Evolutionary conservation across 2,113 vertebrate species (phyloP).

Genomic region (Garra rufa): DNA sequence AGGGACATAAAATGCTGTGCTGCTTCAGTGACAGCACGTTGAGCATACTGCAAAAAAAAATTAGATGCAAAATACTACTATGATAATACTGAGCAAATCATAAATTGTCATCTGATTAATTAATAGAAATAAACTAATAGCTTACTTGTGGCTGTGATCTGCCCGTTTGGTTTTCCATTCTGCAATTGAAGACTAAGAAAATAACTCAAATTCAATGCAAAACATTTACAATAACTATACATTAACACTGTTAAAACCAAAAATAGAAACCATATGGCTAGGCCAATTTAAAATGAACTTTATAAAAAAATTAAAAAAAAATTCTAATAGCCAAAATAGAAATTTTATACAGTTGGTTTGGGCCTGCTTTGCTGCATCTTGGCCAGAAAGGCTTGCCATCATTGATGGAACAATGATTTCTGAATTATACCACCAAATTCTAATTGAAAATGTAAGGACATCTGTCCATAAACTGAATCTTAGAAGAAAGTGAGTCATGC

Average conservation of each 20-base stretch:
- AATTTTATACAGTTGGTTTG: too few species aligned
- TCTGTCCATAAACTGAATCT: too few species aligned
- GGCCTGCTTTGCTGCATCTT: too few species aligned
- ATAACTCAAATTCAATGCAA: not conserved
- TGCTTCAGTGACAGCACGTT: not conserved
- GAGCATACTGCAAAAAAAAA: not conserved
- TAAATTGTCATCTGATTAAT: not conserved
- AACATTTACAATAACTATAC: not conserved
- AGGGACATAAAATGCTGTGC: not conserved
- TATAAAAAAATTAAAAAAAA: too few species aligned
- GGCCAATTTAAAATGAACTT: too few species aligned
- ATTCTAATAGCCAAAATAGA: too few species aligned
- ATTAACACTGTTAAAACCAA: not conserved
- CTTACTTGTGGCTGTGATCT: not conserved
- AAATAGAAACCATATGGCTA: not conserved
- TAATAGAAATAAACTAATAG: not conserved
- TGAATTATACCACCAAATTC: too few species aligned
- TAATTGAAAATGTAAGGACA: too few species aligned
- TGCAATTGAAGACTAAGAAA: not conserved
- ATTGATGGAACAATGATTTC: too few species aligned
- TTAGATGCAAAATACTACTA: not conserved
- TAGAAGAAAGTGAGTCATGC: too few species aligned
- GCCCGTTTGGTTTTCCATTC: constrained; percentile 5
- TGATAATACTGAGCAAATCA: constrained; percentile 1
- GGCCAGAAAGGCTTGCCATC: too few species aligned